A percentile compares a stretch with the other conserved stretches of the same genome.
Evolutionary conservation across 2,888 invertebrate species (phyloP).

Genomic region (Linnaemya vulpina): DNA sequence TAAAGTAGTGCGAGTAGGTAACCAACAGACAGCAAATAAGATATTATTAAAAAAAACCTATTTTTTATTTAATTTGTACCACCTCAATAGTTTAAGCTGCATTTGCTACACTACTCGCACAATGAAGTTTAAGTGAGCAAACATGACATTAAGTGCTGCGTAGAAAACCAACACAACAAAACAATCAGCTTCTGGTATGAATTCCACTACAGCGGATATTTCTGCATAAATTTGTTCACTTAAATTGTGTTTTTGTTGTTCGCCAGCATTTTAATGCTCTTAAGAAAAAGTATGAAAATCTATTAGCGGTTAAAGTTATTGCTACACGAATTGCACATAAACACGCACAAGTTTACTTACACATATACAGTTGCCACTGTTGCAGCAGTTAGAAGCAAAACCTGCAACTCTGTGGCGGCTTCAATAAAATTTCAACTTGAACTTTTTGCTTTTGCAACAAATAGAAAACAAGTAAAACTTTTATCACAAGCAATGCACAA

Average conservation of each 20-base stretch:
- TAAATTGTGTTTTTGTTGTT: slow-evolving; percentile 10
- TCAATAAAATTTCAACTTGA: slow-evolving; percentile 41
- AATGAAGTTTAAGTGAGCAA: not conserved
- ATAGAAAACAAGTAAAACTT: slow-evolving; percentile 29
- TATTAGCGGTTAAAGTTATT: slow-evolving; percentile 55
- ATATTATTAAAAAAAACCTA: no score
- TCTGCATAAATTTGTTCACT: slow-evolving; percentile 8
- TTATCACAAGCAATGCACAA: slow-evolving; percentile 36
- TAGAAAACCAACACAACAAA: not conserved
- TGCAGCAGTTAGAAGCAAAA: slow-evolving; percentile 27
- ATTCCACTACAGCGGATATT: not conserved
- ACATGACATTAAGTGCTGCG: slow-evolving; percentile 20
- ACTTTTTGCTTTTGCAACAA: slow-evolving; percentile 28
- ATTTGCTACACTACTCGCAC: not conserved
- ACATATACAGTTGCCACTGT: not conserved
- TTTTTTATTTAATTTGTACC: no score
- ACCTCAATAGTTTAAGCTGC: not conserved
- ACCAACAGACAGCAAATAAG: no score
- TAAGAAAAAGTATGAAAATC: slow-evolving; percentile 40
- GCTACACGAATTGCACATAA: slow-evolving; percentile 15
- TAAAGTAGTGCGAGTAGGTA: no score
- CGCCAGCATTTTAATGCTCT: slow-evolving; percentile 30
- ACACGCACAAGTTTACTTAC: not conserved
- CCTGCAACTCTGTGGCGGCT: slow-evolving; percentile 29
- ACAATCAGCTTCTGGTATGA: not conserved